A percentile compares a stretch with the other conserved stretches of the same genome.
These are phyloP conservation scores for human DNA, from an alignment of 2,113 vertebrate species.

Conservation along the genomic window DNA sequence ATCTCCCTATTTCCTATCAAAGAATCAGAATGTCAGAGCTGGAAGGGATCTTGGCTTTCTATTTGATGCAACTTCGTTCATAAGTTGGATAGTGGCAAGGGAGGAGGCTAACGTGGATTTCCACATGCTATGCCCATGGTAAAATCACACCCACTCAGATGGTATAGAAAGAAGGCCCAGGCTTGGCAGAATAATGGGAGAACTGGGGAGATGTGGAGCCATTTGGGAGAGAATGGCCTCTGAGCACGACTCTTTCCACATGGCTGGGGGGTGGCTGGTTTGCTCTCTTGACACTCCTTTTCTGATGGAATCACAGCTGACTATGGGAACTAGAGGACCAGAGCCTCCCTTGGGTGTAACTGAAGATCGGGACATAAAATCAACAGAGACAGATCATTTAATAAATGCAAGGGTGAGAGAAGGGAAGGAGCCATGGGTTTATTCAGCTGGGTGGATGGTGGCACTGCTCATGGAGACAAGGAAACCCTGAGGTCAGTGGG, in stretches of 20 bases:
- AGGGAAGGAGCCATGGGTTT: neutral
- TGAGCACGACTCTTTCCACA: neutral
- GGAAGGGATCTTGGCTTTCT: neutral
- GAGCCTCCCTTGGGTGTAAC: neutral
- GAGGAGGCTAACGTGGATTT: neutral
- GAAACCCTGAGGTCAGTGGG: neutral
- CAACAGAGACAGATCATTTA: neutral
- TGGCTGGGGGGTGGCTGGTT: neutral
- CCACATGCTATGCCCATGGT: neutral
- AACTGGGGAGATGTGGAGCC: neutral
- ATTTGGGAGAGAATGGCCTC: neutral
- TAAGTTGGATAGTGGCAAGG: neutral
- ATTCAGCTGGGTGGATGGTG: neutral
- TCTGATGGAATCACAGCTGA: neutral
- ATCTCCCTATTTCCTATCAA: neutral
- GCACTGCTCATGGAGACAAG: neutral
- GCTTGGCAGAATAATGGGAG: neutral
- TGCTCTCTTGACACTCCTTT: neutral
- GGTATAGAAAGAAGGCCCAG: neutral
- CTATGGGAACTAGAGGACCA: neutral
- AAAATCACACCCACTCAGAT: neutral
- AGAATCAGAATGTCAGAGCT: neutral
- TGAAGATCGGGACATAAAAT: neutral
- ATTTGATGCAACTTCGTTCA: neutral
- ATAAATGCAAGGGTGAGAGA: neutral